Conservation (phyloP, 30 jellyfish, hydroid and myxozoan species). For the Hydractinia symbiolongicarpus region DNA sequence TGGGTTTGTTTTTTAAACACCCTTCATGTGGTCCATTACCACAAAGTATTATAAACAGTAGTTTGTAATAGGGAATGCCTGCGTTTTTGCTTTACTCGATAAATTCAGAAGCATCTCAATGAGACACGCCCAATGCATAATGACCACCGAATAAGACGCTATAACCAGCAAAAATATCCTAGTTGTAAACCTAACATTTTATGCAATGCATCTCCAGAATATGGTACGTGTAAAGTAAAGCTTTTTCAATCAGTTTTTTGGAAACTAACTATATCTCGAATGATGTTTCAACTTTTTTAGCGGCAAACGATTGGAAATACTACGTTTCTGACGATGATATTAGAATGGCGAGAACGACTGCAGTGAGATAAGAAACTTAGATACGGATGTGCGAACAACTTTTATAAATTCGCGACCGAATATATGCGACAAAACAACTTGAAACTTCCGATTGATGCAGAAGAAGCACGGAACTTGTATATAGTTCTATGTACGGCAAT, state of each 20-base stretch:
- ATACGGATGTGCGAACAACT: background rate
- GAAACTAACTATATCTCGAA: background rate
- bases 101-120: background rate
- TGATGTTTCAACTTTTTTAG: background rate
- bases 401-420: background rate
- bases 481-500: background rate
- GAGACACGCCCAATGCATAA: background rate
- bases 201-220: background rate
- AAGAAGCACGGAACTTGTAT: background rate
- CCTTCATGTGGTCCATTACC: no score
- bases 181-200: background rate
- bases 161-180: background rate
- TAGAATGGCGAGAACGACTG: background rate
- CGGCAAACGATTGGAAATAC: background rate
- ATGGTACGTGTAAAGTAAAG: background rate
- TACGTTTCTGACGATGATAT: background rate
- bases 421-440: background rate
- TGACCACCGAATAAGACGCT: background rate
- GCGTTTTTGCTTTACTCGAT: constrained; percentile 2
- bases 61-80: background rate
- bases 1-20: no score
- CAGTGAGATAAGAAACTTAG: background rate
- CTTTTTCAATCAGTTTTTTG: background rate
- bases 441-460: background rate
- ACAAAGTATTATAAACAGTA: no score